phyloP scores from a whole-genome alignment of 92 coral and sea anemone genomes.

The Galaxea fascicularis region DNA sequence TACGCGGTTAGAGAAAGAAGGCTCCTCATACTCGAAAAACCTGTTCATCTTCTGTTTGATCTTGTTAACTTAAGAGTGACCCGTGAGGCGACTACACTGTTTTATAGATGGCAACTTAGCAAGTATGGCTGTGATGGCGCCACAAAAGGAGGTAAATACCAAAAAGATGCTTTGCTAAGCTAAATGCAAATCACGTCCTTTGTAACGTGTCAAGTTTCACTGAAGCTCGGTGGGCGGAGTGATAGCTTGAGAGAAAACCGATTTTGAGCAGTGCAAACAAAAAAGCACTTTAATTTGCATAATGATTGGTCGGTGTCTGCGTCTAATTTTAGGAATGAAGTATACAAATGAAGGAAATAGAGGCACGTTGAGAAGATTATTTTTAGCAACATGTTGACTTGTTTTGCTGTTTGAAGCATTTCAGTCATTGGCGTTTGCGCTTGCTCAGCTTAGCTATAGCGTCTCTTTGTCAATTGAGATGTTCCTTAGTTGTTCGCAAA shows the following conservation, averaged over 20 bases:
- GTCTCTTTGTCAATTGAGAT: not conserved
- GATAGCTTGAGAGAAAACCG: constrained; percentile 15
- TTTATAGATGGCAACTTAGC: not conserved
- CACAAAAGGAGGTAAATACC: too few relatives aligned
- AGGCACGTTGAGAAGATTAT: too few relatives aligned
- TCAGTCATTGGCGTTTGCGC: not conserved
- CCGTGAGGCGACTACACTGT: not conserved
- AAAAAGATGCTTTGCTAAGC: constrained; percentile 2
- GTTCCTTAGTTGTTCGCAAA: not conserved
- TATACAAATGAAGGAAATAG: too few relatives aligned
- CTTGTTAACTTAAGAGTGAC: not conserved
- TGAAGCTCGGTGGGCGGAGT: constrained; percentile 25
- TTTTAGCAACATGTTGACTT: too few relatives aligned
- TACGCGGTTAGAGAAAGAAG: not conserved
- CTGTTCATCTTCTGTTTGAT: not conserved
- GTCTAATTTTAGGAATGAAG: too few relatives aligned
- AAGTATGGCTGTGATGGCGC: not conserved
- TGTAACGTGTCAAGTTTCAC: too few relatives aligned
- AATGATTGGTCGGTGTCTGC: too few relatives aligned
- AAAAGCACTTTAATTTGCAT: too few relatives aligned
- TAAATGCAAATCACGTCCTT: not conserved
- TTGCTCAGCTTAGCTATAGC: not conserved
- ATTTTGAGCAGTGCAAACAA: constrained; percentile 3
- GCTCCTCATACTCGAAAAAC: not conserved
- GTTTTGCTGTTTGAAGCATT: not conserved